Evolutionary conservation across 2,797 vertebrate genomes (phyloP).

Genomic region (Sciurus carolinensis): DNA sequence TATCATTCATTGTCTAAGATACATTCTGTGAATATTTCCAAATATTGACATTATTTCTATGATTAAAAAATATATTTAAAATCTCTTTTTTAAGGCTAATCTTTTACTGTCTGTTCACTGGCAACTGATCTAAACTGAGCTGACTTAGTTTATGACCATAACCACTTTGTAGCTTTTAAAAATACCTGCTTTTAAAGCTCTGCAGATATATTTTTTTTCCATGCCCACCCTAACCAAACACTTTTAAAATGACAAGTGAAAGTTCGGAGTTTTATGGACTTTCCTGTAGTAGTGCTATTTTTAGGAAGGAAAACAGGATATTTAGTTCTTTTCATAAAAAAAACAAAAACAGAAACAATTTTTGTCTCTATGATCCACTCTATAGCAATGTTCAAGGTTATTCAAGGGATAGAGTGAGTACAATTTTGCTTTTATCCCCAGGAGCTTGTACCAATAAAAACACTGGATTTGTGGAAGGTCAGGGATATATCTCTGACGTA

Average conservation of each 20-base stretch:
- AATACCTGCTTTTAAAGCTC: constrained; percentile 58
- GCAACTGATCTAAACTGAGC: constrained; percentile 18
- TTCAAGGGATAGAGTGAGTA: background rate
- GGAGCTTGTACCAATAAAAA: constrained; percentile 29
- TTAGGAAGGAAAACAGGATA: constrained; percentile 62
- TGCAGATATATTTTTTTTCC: background rate
- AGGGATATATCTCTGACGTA: background rate
- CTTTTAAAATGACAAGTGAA: constrained; percentile 69
- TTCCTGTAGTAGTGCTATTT: constrained; percentile 69
- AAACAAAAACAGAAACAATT: background rate
- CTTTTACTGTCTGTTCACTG: background rate
- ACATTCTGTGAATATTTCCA: constrained; percentile 25
- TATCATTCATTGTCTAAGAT: constrained; percentile 55
- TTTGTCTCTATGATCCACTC: constrained; percentile 61
- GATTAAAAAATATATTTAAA: constrained; percentile 53
- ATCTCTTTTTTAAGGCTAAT: constrained; percentile 58
- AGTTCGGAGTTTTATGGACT: constrained; percentile 76
- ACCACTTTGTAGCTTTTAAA: constrained; percentile 30
- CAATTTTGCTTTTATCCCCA: constrained; percentile 65
- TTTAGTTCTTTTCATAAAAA: constrained; percentile 67
- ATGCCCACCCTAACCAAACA: background rate
- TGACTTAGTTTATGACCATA: constrained; percentile 54
- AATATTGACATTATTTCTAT: constrained; percentile 19
- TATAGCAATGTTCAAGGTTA: constrained; percentile 64
- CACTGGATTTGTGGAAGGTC: constrained; percentile 25